Conservation (phyloP, 1,140 invertebrate genomes). For the Bombus waltoni region DNA sequence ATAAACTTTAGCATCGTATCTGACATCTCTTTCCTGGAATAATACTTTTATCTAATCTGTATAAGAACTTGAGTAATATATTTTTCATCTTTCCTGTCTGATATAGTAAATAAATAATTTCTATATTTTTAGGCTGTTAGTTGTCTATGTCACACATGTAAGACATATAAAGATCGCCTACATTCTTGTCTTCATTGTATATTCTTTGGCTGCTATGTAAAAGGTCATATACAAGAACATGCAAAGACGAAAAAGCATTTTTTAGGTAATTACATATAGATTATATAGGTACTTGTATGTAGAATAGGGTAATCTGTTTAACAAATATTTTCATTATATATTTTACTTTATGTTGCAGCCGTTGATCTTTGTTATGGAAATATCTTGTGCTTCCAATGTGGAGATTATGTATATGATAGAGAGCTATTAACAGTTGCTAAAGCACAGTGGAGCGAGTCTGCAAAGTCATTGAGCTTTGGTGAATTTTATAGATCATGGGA, state of each 20-base stretch:
- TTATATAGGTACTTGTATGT: background rate
- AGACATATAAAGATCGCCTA: slow-evolving; percentile 88
- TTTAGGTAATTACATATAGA: slow-evolving; percentile 83
- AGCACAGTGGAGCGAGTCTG: slow-evolving; percentile 84
- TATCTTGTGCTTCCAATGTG: slow-evolving; percentile 95
- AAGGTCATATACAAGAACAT: slow-evolving; percentile 93
- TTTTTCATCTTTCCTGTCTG: background rate
- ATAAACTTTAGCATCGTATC: background rate
- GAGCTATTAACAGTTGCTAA: slow-evolving; percentile 86
- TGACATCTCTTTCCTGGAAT: background rate
- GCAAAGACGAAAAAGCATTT: slow-evolving; percentile 91
- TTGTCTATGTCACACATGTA: slow-evolving; percentile 90
- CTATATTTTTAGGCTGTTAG: slow-evolving; percentile 86
- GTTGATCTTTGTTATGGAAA: slow-evolving; percentile 95
- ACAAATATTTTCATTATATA: slow-evolving; percentile 6
- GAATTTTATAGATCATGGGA: slow-evolving; percentile 91
- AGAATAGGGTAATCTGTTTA: background rate
- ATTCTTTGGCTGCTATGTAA: slow-evolving; percentile 93
- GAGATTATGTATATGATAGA: slow-evolving; percentile 95
- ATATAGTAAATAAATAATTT: slow-evolving; percentile 25
- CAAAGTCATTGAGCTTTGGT: slow-evolving; percentile 87
- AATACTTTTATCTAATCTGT: slow-evolving; percentile 12
- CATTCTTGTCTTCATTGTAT: slow-evolving; percentile 96
- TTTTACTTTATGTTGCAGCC: slow-evolving; percentile 79
- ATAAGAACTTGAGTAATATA: background rate